Base-by-base conservation (phyloP, 2,113 vertebrate genomes). In the Oncorhynchus tshawytscha region DNA sequence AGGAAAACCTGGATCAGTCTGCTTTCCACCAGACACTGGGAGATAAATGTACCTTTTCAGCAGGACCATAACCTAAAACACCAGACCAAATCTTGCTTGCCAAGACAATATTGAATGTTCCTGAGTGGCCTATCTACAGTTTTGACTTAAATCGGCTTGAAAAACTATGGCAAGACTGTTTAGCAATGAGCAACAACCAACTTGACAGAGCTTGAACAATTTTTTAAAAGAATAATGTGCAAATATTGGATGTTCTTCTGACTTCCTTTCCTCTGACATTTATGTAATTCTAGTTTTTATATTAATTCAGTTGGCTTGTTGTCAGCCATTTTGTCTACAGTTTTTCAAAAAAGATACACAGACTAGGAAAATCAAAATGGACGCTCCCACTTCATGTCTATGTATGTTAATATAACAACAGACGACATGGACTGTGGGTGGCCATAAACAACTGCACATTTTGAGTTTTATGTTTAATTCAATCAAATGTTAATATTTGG, bases 361-460 rank as follows among this genome's bases (percentile, higher is more conserved):
- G 88, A 89, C 89, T 91, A 84, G 87, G 86, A n/a, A 34, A 85
- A 92, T 92, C 86, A 91, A 91, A 91, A 91, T 91, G 88, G 89
- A 90, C 89, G 84, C 81, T 83, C 77, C 81, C 76, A 62, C 76
- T 85, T 76, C 76, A 54, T 16, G 16, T 84, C 81, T 85, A 87
- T 88, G 77, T 80, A 68, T 79, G 80, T 87, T 84, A 82, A 91
- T 87, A 75, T 74, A 84, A 90, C 89, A 84, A 59, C 67, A 66
- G 81, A 86, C 84, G 78, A 86, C 73, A 85, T 18, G 60, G 85
- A 86, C 81, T 80, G 72, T 75, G 74, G 75, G 78, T 74, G 82
- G 78, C 51, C 34, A 5, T 8, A 74, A 86, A 85, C 80, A 16
- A 79, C 83, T n/a, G 59, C 60, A n/a, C 27, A 1, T 75, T 1